phyloP scores from a whole-genome alignment of 2,797 vertebrate genomes.

The Tragelaphus eurycerus region DNA sequence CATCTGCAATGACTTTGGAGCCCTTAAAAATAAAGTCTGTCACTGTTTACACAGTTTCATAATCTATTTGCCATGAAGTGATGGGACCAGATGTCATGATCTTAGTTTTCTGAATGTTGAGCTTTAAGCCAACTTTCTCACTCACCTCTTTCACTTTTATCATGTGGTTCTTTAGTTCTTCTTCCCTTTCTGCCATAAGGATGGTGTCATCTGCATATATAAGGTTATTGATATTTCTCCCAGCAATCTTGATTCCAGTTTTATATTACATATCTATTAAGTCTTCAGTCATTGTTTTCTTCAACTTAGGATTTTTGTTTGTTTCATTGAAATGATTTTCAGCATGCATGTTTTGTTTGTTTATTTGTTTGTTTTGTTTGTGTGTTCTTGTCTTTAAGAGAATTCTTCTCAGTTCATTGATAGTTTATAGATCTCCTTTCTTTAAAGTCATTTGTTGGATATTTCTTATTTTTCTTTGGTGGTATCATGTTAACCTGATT shows the following conservation, averaged over 20 bases:
- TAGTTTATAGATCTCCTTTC: not conserved
- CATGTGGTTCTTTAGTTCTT: not conserved
- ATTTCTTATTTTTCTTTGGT: not conserved
- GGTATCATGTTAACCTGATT: not conserved
- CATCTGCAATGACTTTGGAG: not conserved
- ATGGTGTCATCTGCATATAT: not conserved
- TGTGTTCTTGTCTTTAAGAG: not conserved
- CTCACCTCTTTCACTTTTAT: not conserved
- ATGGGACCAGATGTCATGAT: not conserved
- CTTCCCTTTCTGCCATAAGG: not conserved
- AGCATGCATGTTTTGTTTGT: not conserved
- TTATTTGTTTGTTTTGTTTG: not conserved
- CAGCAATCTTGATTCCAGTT: not conserved
- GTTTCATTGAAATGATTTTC: not conserved
- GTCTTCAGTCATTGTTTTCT: not conserved
- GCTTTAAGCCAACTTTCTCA: not conserved
- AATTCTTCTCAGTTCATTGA: not conserved
- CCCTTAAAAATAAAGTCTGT: not conserved
- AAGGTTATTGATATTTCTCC: not conserved
- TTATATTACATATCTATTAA: not conserved
- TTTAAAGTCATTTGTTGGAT: not conserved
- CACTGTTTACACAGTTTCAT: not conserved
- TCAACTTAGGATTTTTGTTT: not conserved
- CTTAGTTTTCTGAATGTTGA: not conserved
- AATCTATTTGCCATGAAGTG: not conserved